Base-by-base conservation (phyloP, 2,797 vertebrate genomes). In the Coendou prehensilis region DNA sequence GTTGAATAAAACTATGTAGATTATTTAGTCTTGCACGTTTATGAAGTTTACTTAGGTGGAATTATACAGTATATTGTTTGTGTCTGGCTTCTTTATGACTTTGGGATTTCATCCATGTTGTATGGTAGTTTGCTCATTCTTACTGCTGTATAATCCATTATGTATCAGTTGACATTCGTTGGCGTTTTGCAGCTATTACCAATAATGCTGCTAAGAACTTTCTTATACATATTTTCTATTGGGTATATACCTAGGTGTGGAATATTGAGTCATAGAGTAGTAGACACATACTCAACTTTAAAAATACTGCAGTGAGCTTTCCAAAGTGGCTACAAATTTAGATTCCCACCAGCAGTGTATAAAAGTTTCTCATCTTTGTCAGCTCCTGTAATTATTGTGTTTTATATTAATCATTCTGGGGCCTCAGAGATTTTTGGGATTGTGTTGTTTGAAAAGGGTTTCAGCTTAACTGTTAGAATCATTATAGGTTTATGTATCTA, bases 391-490 rank as follows among this genome's bases (percentile, higher is more conserved):
- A 83, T 94, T 92, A 11, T n/a, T 57, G 23, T 37, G 0, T 67
- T 63, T 67, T 73, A 22, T 85, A 88, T 89, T 71, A 89, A 61
- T 14, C 41, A 52, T 85, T 52, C 45, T 86, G 67, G 54, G 89
- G 23, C 18, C 22, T 57, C 13, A 63, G n/a, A 8, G 5, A 78
- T 54, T 52, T 50, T 89, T 37, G 50, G 69, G 54, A 17, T 41
- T 81, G 30, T 47, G n/a, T 78, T 82, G 80, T 18, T 85, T 93
- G 80, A 33, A 61, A 73, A 92, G 20, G 10, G 20, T 71, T 95
- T 91, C 52, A 82, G 5, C 10, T 30, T 37, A 41, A 83, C 30
- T 23, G 47, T 73, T 54, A 83, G 18, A 82, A 28, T 79, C 64
- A 79, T 67, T 82, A 64, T 80, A 63, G n/a, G 57, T 52, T 69